A percentile compares a stretch with the other conserved stretches of the same genome.
Evolutionary conservation across 2,797 vertebrate genomes (phyloP).

Genomic region (Gila robusta): DNA sequence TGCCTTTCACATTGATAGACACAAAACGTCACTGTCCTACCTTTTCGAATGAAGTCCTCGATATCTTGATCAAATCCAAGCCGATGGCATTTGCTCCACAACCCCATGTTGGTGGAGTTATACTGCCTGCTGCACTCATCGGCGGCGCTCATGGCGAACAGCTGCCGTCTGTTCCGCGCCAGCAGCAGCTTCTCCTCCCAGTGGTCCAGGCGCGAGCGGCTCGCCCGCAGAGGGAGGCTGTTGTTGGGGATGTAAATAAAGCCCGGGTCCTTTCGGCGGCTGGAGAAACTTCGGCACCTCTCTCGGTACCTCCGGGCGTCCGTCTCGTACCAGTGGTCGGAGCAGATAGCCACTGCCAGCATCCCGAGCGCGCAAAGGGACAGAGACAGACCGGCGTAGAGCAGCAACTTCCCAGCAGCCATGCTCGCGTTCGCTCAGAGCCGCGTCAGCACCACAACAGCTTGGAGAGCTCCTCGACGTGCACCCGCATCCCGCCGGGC

Average conservation of each 20-base stretch:
- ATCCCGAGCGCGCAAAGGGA: slow-evolving; percentile 97
- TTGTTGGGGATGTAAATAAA: slow-evolving; percentile 99
- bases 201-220: slow-evolving; percentile 88
- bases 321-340: slow-evolving; percentile 99
- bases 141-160: slow-evolving; percentile 95
- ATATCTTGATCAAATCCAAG: slow-evolving; percentile 92
- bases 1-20: not conserved
- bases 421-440: slow-evolving; percentile 81
- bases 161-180: slow-evolving; percentile 91
- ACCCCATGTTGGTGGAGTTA: slow-evolving; percentile 98
- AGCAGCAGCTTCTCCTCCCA: slow-evolving; percentile 92
- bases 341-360: slow-evolving; percentile 98
- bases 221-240: slow-evolving; percentile 95
- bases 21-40: slow-evolving; percentile 74
- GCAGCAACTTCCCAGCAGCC: slow-evolving; percentile 97
- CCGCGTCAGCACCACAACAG: slow-evolving; percentile 85
- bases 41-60: slow-evolving; percentile 93
- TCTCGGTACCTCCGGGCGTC: slow-evolving; percentile 96
- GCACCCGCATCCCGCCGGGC: slow-evolving; percentile 57
- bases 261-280: slow-evolving; percentile 94
- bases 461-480: slow-evolving; percentile 76
- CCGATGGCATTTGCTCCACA: slow-evolving; percentile 96
- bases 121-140: slow-evolving; percentile 96
- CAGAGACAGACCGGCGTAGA: slow-evolving; percentile 95
- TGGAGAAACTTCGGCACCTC: slow-evolving; percentile 94